A percentile compares a stretch with the other conserved stretches of the same genome.
These are phyloP conservation scores for Entomyzon cyanotis DNA, from an alignment of 2,113 vertebrate species.

Conservation along the genomic window DNA sequence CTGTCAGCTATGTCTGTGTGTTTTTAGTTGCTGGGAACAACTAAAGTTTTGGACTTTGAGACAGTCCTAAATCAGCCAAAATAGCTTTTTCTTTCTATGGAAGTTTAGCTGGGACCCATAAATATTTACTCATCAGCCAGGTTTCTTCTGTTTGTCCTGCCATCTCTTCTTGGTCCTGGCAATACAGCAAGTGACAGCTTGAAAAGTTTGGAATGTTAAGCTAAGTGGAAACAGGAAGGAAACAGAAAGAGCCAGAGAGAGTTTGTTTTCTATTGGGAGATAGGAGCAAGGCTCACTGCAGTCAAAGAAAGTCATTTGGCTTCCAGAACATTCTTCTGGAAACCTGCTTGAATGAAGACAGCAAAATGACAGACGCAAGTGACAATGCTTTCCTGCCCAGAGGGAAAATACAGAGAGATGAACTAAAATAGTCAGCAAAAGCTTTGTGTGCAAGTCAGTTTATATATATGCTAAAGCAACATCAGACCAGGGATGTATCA, in stretches of 20 bases:
- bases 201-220: not conserved
- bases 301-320: not conserved
- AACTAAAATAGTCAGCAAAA: not conserved
- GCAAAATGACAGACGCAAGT: not conserved
- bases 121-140: not conserved
- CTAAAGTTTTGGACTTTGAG: not conserved
- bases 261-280: not conserved
- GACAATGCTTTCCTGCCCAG: not conserved
- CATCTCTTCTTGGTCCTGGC: not conserved
- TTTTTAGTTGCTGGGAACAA: not conserved
- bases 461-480: not conserved
- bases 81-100: not conserved
- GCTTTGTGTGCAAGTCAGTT: not conserved
- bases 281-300: not conserved
- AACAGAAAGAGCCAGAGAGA: not conserved
- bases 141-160: not conserved
- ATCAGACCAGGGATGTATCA: not conserved
- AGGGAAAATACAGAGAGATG: not conserved
- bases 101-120: not conserved
- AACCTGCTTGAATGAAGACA: not conserved
- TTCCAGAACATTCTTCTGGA: not conserved
- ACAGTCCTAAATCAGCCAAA: not conserved
- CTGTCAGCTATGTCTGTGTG: not conserved
- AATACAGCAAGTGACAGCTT: not conserved
- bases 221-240: constrained; percentile 11